Percentiles rank a stretch among this genome's conserved stretches.
Evolutionary conservation across 2,888 invertebrate species (phyloP).

Genomic region (Patella caerulea): DNA sequence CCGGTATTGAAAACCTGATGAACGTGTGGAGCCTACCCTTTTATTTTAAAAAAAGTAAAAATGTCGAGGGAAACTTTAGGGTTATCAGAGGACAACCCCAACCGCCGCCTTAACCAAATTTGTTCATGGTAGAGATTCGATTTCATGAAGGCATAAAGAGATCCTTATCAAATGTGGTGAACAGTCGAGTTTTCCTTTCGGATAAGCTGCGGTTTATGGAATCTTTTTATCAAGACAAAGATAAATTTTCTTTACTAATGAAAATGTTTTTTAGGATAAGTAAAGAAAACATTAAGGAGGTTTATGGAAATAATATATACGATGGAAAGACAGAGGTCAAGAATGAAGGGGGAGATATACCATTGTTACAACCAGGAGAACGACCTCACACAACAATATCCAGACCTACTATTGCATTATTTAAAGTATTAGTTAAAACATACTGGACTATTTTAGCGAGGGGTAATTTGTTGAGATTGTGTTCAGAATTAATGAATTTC

Average conservation of each 20-base stretch:
- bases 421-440: slow-evolving; percentile 1
- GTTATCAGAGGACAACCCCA: no score
- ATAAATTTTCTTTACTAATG: not conserved
- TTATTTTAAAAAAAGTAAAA: no score
- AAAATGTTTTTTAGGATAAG: not conserved
- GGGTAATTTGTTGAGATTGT: not conserved
- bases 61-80: no score
- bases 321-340: not conserved
- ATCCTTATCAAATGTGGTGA: no score
- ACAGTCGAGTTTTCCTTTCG: no score
- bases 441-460: not conserved
- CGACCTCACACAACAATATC: not conserved
- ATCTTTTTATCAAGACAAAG: not conserved
- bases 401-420: not conserved
- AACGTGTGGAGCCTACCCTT: no score
- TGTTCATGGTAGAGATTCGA: no score
- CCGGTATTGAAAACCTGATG: no score
- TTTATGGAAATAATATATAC: no score
- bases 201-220: not conserved
- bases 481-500: slow-evolving; percentile 29
- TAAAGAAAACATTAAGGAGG: no score
- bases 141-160: no score
- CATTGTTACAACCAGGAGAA: not conserved
- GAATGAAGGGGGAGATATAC: not conserved
- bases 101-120: no score